These are phyloP conservation scores for Amblyopsis hoosieri DNA, from an alignment of 2,797 vertebrate species.

Conservation along the genomic window DNA sequence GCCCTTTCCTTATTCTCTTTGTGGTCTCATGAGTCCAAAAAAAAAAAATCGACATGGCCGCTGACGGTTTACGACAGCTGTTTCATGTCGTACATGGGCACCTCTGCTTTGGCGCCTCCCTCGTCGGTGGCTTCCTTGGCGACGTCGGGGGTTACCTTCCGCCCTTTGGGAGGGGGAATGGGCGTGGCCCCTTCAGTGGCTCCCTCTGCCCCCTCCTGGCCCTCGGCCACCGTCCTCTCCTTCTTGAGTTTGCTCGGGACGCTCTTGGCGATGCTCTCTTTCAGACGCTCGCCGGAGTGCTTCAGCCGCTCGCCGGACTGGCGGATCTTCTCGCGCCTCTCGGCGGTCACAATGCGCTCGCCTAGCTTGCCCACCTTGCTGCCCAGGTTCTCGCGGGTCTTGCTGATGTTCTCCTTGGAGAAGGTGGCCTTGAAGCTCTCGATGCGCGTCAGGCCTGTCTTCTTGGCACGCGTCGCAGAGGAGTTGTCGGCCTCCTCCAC, in stretches of 20 bases:
- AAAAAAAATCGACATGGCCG: constrained; percentile 15
- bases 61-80: constrained; percentile 77
- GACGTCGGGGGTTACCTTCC: constrained; percentile 70
- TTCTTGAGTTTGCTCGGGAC: constrained; percentile 90
- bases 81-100: constrained; percentile 90
- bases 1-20: constrained; percentile 4
- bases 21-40: constrained; percentile 49
- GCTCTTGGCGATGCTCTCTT: constrained; percentile 88
- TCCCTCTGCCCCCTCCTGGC: constrained; percentile 84
- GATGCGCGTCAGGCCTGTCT: constrained; percentile 89
- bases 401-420: constrained; percentile 92
- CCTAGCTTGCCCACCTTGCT: constrained; percentile 90
- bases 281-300: constrained; percentile 88
- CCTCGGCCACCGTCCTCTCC: constrained; percentile 84
- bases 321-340: constrained; percentile 91
- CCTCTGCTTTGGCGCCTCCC: constrained; percentile 79
- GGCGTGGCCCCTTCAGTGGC: constrained; percentile 68
- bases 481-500: constrained; percentile 85
- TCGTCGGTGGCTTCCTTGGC: constrained; percentile 76
- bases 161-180: constrained; percentile 82
- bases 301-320: constrained; percentile 88
- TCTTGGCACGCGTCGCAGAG: constrained; percentile 81
- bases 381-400: constrained; percentile 92
- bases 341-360: constrained; percentile 91
- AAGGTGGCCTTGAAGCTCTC: constrained; percentile 96